Conservation (phyloP, 2,888 invertebrate genomes). For the Kuschelorhynchus macadamiae region DNA sequence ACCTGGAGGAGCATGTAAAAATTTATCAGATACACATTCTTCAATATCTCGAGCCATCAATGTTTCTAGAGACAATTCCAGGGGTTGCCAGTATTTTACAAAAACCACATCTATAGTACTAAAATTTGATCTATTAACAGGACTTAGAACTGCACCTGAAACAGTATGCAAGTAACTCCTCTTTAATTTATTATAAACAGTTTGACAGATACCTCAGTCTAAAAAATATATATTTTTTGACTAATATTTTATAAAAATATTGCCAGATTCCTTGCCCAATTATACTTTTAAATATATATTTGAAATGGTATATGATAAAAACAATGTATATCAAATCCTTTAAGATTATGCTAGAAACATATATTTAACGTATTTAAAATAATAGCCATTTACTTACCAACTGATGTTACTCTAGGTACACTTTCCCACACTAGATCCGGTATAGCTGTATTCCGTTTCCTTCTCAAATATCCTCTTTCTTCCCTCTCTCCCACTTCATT, state of each 20-base stretch:
- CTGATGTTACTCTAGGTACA: constrained; percentile 64
- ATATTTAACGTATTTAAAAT: too few relatives aligned
- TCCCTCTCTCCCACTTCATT: constrained; percentile 70
- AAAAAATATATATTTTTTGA: background rate
- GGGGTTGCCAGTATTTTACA: constrained; percentile 82
- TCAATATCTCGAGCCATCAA: constrained; percentile 75
- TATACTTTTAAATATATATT: too few relatives aligned
- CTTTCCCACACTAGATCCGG: constrained; percentile 47
- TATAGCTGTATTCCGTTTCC: constrained; percentile 58
- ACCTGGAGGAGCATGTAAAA: constrained; percentile 58
- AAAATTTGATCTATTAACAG: constrained; percentile 53
- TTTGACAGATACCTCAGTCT: too few relatives aligned
- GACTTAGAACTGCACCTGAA: constrained; percentile 37
- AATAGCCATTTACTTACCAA: constrained; percentile 64
- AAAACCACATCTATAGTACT: constrained; percentile 77
- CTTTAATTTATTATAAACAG: background rate
- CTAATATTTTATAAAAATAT: too few relatives aligned
- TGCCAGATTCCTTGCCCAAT: too few relatives aligned
- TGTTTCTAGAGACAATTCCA: constrained; percentile 67
- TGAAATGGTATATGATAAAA: too few relatives aligned
- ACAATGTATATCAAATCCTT: too few relatives aligned
- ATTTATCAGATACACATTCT: constrained; percentile 75
- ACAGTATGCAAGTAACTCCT: background rate
- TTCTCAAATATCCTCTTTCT: constrained; percentile 62
- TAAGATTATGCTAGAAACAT: too few relatives aligned